These are phyloP conservation scores for Holotrichia oblita DNA, from an alignment of 1,140 invertebrate species.

Conservation along the genomic window DNA sequence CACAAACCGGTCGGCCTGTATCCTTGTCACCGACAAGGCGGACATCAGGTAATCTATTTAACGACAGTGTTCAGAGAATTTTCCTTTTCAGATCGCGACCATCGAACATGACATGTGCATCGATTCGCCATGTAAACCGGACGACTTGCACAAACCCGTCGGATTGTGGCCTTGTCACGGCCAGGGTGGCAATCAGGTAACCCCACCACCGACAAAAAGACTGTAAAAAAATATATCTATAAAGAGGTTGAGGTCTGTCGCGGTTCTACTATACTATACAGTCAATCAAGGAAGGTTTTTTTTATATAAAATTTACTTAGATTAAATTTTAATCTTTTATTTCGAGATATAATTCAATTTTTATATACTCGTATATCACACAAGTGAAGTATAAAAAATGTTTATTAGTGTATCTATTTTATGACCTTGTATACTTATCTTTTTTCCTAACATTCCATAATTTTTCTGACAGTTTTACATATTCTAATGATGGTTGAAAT, in stretches of 20 bases:
- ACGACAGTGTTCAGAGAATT: conserved; percentile 58
- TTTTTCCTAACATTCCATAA: no score
- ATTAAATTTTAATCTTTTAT: no score
- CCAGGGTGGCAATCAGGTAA: conserved; percentile 96
- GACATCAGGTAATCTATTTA: conserved; percentile 86
- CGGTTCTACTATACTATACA: not conserved
- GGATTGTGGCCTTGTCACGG: conserved; percentile 89
- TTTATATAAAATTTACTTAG: no score
- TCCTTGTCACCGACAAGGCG: conserved; percentile 94
- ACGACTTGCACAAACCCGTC: conserved; percentile 84
- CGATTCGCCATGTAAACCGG: conserved; percentile 82
- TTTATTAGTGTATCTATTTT: no score
- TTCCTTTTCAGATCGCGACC: conserved; percentile 77
- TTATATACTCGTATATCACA: no score
- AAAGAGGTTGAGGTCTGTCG: conserved; percentile 26
- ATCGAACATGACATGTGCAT: conserved; percentile 78
- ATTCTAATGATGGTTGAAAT: no score
- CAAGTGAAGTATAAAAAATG: no score
- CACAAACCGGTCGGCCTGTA: conserved; percentile 93
- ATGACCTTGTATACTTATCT: no score
- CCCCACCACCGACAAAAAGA: conserved; percentile 41
- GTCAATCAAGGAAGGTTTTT: no score
- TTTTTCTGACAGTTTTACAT: no score
- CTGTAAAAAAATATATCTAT: not conserved
- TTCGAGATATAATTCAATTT: no score